These are phyloP conservation scores for Burhinus oedicnemus DNA, from an alignment of 2,113 vertebrate species.

Conservation along the genomic window DNA sequence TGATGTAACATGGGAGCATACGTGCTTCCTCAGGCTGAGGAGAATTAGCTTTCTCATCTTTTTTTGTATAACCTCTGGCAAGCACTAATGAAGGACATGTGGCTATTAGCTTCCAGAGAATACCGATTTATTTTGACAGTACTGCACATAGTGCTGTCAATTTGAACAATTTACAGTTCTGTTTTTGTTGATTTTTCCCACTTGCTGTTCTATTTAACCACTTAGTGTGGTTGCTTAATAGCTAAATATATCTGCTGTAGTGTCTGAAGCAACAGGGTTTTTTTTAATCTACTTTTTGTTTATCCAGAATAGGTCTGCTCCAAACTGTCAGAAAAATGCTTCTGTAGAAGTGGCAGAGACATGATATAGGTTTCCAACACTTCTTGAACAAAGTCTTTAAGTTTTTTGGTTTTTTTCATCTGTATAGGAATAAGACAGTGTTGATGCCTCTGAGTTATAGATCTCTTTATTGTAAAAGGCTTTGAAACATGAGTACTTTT, in stretches of 20 bases:
- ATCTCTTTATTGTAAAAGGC: neutral
- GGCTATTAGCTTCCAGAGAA: neutral
- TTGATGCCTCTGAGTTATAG: neutral
- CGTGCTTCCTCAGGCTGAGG: neutral
- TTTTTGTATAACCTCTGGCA: neutral
- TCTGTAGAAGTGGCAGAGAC: neutral
- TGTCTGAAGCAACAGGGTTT: neutral
- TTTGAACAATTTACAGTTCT: neutral
- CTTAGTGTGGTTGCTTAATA: neutral
- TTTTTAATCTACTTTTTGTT: neutral
- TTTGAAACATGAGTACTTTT: neutral
- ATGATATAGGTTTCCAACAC: neutral
- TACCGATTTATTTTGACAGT: neutral
- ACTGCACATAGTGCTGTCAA: neutral
- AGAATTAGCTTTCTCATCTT: neutral
- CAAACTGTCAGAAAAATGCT: neutral
- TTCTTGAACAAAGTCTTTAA: neutral
- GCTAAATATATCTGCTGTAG: neutral
- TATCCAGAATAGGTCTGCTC: neutral
- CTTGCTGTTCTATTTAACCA: neutral
- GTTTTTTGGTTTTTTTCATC: neutral
- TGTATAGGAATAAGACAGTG: neutral
- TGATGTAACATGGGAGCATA: neutral
- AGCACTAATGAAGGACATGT: neutral
- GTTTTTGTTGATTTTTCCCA: neutral